phyloP scores from a whole-genome alignment of 2,113 vertebrate genomes.

The Falcunculus frontatus region DNA sequence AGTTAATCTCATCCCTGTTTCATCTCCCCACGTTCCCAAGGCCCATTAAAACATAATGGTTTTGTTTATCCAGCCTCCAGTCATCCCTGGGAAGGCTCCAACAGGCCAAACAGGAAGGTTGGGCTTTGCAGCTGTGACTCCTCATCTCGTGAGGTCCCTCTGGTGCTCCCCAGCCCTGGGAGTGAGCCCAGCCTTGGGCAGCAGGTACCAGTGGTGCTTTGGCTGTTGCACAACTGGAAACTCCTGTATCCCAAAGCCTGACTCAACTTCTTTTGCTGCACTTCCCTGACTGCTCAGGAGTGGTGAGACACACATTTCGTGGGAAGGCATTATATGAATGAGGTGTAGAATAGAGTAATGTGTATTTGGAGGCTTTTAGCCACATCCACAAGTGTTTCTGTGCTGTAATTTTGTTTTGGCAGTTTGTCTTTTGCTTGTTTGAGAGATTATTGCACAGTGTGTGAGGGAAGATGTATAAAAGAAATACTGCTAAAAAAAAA shows the following conservation, averaged over 20 bases:
- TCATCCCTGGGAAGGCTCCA: neutral
- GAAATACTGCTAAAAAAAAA: neutral
- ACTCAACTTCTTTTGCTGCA: neutral
- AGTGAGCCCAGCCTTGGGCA: neutral
- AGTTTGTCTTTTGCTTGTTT: neutral
- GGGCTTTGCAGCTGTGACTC: neutral
- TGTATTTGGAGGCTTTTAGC: neutral
- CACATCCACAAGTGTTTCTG: neutral
- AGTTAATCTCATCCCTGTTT: neutral
- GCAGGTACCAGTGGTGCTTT: neutral
- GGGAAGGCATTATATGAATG: accelerated
- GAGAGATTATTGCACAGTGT: neutral
- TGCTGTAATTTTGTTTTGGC: neutral
- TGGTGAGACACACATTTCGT: neutral
- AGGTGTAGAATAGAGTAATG: neutral
- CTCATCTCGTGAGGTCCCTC: neutral
- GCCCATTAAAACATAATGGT: neutral
- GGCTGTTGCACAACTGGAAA: neutral
- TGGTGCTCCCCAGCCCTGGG: neutral
- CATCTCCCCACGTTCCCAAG: neutral
- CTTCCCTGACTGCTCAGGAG: neutral
- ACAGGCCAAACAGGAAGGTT: neutral
- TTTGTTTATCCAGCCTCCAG: slow-evolving; percentile 28
- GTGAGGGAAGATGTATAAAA: neutral
- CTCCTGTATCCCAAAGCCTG: neutral